Evolutionary conservation across 2,113 vertebrate genomes (phyloP).

Genomic region (Otocyon megalotis): DNA sequence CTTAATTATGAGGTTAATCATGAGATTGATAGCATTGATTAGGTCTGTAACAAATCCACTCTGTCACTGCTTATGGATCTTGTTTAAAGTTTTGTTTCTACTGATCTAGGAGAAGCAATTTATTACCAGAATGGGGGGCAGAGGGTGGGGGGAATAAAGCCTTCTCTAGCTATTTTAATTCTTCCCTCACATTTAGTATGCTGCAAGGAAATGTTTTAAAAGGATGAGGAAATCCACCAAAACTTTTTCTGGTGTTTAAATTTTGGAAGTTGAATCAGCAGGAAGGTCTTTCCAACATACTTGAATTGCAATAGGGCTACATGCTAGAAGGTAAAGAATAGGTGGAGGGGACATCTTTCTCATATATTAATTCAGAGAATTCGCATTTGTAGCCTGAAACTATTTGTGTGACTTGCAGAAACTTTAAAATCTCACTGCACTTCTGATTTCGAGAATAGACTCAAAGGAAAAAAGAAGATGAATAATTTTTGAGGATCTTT

Average conservation of each 20-base stretch:
- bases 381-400: not conserved
- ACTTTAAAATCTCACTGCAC: constrained; percentile 28
- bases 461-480: constrained; percentile 67
- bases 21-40: constrained; percentile 68
- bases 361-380: not conserved
- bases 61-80: constrained; percentile 7
- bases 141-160: not conserved
- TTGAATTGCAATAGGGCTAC: not conserved
- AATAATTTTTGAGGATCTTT: constrained; percentile 69
- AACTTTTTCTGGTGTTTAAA: not conserved
- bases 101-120: constrained; percentile 47
- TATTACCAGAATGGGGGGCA: not conserved
- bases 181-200: constrained; percentile 49
- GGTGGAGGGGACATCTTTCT: not conserved
- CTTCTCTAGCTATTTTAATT: constrained; percentile 46
- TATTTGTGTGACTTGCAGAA: constrained; percentile 55
- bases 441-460: constrained; percentile 70
- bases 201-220: not conserved
- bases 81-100: constrained; percentile 59
- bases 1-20: constrained; percentile 63
- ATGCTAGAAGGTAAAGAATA: not conserved
- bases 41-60: constrained; percentile 49
- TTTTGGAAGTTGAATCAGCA: constrained; percentile 27
- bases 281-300: constrained; percentile 2
- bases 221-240: constrained; percentile 29